A percentile compares a stretch with the other conserved stretches of the same genome.
phyloP scores from a whole-genome alignment of 1,140 invertebrate species.

The Cylas formicarius region DNA sequence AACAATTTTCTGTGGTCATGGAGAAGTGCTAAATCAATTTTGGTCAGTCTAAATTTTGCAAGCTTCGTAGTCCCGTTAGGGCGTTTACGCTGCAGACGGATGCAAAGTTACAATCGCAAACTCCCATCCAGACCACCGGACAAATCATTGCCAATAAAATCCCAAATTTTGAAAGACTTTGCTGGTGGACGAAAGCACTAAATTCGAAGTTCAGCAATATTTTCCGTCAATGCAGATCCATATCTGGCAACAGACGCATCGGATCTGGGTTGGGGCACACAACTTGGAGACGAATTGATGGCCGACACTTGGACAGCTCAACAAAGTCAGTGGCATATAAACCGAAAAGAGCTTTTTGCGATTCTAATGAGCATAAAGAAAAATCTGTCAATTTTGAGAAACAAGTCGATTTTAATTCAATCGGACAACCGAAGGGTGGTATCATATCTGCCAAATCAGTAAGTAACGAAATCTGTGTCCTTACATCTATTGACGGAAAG shows the following conservation, averaged over 20 bases:
- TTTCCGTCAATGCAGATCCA: constrained; percentile 1
- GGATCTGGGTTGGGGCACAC: constrained; percentile 7
- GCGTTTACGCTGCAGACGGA: background rate
- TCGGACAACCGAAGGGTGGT: constrained; percentile 11
- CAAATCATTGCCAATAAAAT: too few relatives aligned
- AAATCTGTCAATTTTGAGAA: background rate
- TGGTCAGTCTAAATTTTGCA: constrained; percentile 41
- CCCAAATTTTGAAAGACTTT: too few relatives aligned
- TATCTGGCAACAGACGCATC: constrained; percentile 5
- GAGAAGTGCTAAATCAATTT: background rate
- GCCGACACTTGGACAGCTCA: background rate
- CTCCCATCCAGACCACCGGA: background rate
- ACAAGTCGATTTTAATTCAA: constrained; percentile 5
- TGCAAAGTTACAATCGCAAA: background rate
- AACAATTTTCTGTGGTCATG: background rate
- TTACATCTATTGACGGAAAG: background rate
- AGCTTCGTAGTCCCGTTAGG: constrained; percentile 48
- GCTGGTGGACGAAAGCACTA: background rate
- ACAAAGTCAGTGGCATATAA: constrained; percentile 13
- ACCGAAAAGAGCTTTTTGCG: constrained; percentile 19
- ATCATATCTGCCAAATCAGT: constrained; percentile 6
- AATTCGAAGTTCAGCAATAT: constrained; percentile 2
- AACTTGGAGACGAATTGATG: background rate
- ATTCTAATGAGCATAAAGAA: constrained; percentile 28
- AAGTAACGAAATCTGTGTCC: background rate